Conservation (phyloP, 2,113 vertebrate species). For the Herpailurus yagouaroundi region DNA sequence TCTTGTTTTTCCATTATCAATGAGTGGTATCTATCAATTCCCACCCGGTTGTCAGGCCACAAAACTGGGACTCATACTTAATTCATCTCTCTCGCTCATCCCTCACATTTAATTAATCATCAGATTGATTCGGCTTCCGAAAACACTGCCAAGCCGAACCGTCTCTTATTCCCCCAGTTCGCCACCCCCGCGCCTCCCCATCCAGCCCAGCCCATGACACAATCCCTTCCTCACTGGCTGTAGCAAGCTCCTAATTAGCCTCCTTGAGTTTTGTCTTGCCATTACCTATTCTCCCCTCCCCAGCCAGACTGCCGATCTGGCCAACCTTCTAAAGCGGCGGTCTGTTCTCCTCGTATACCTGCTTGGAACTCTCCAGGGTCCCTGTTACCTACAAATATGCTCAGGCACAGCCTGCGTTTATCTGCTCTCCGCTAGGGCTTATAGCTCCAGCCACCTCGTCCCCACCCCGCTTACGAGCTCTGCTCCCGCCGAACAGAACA, state of each 20-base stretch:
- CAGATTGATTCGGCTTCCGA: constrained; percentile 42
- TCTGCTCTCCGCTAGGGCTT: neutral
- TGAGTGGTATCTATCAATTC: constrained; percentile 13
- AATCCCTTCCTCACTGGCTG: neutral
- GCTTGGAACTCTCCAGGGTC: neutral
- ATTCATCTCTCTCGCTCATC: constrained; percentile 34
- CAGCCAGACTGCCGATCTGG: neutral
- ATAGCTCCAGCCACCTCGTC: neutral
- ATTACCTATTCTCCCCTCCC: neutral
- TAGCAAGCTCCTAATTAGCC: neutral
- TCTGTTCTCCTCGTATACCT: neutral
- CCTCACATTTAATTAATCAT: constrained; percentile 68
- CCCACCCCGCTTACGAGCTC: neutral
- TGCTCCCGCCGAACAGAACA: neutral
- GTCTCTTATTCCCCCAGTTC: neutral
- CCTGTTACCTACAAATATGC: neutral
- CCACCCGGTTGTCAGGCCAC: neutral
- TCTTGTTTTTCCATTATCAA: constrained; percentile 31
- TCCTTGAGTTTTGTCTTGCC: neutral
- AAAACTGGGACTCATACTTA: constrained; percentile 51
- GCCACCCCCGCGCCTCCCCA: neutral
- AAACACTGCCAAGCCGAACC: constrained; percentile 26
- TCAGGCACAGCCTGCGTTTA: neutral
- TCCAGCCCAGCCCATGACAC: neutral
- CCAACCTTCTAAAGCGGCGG: neutral